Percentiles rank a stretch among this genome's conserved stretches.
Conservation (phyloP, 1,140 invertebrate genomes). For the Lordiphosa stackelbergi region DNA sequence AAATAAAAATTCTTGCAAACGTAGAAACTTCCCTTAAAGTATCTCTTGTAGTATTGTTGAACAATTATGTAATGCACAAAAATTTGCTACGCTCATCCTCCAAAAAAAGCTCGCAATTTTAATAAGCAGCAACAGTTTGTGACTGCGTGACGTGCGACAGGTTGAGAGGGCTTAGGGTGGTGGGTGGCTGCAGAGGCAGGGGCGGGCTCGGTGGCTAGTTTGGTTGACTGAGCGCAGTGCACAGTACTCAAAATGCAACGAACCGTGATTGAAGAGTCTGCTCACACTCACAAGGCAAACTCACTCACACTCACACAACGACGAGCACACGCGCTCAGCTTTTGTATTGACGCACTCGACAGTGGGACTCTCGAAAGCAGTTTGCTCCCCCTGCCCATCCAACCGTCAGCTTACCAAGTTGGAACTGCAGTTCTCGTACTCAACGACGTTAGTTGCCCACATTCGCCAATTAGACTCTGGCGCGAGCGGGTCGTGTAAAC, state of each 20-base stretch:
- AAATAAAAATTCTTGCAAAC: too few species aligned
- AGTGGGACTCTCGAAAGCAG: constrained; percentile 27
- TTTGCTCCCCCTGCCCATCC: constrained; percentile 14
- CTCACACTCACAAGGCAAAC: constrained; percentile 17
- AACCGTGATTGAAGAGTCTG: constrained; percentile 42
- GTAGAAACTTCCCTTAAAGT: too few species aligned
- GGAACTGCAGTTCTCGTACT: constrained; percentile 10
- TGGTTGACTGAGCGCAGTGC: constrained; percentile 25
- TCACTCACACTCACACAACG: constrained; percentile 13
- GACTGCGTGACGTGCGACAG: neutral
- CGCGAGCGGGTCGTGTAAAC: constrained; percentile 35
- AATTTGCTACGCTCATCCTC: too few species aligned
- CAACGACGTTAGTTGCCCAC: neutral
- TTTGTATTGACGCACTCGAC: constrained; percentile 63
- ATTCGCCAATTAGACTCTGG: constrained; percentile 51
- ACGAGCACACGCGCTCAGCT: constrained; percentile 36
- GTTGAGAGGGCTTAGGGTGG: neutral
- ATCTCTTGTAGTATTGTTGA: too few species aligned
- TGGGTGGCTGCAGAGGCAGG: constrained; percentile 3
- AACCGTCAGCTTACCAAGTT: neutral
- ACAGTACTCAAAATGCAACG: constrained; percentile 57
- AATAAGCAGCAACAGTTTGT: constrained; percentile 60
- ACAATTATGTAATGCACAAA: too few species aligned
- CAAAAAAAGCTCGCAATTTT: constrained; percentile 20
- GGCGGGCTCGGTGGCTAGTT: neutral